Conservation (phyloP, 2,797 vertebrate genomes). For the Spinibarbus caldwelli region DNA sequence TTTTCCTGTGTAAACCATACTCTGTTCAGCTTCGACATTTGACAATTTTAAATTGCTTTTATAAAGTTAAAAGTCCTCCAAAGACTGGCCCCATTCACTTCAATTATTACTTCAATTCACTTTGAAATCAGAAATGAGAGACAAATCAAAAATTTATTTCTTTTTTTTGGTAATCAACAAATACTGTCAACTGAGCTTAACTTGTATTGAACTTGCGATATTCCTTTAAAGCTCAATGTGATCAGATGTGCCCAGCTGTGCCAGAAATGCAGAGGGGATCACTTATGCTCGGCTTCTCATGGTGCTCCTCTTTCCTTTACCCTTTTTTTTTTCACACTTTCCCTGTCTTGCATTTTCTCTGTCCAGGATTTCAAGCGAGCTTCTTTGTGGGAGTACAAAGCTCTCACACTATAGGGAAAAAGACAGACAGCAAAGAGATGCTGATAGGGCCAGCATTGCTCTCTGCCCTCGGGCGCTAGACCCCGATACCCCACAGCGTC, state of each 20-base stretch:
- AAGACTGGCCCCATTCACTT: neutral
- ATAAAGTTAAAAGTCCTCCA: neutral
- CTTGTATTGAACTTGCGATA: neutral
- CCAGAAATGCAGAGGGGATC: constrained; percentile 75
- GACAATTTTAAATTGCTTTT: neutral
- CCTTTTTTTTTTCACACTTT: neutral
- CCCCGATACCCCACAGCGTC: constrained; percentile 86
- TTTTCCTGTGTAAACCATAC: too few species aligned
- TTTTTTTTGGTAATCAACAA: neutral
- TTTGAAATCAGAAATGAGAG: too few species aligned
- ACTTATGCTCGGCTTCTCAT: constrained; percentile 65
- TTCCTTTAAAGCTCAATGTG: constrained; percentile 63
- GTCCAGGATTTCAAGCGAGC: constrained; percentile 28
- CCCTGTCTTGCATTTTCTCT: constrained; percentile 23
- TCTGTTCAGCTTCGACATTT: too few species aligned
- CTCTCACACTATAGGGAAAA: constrained; percentile 57
- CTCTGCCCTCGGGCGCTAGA: constrained; percentile 85
- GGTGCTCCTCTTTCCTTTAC: neutral
- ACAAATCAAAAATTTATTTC: too few species aligned
- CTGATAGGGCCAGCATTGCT: constrained; percentile 68
- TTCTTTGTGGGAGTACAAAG: constrained; percentile 35
- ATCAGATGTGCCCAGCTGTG: constrained; percentile 79
- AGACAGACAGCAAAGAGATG: constrained; percentile 67
- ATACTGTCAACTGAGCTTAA: neutral
- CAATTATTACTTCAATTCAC: too few species aligned